phyloP scores from a whole-genome alignment of 2,113 vertebrate genomes.

The Butastur rufipennis region DNA sequence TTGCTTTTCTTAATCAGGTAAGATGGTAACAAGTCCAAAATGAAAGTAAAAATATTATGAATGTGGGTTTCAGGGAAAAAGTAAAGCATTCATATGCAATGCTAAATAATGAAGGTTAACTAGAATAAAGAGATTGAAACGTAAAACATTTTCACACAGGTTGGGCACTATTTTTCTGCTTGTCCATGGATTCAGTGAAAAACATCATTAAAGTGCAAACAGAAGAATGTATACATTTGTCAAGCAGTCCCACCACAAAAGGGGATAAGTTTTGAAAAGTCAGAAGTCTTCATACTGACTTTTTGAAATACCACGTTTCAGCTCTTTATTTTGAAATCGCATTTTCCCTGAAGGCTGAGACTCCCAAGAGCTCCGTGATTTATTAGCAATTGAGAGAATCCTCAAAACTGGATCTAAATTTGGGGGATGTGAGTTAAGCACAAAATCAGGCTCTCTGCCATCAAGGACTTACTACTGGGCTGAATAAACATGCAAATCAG shows the following conservation, averaged over 20 bases:
- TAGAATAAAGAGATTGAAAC: neutral
- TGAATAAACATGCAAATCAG: neutral
- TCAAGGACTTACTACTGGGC: neutral
- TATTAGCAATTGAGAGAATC: neutral
- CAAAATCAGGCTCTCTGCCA: neutral
- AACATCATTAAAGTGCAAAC: neutral
- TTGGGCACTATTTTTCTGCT: neutral
- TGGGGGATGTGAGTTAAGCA: neutral
- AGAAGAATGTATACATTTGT: neutral
- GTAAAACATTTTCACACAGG: neutral
- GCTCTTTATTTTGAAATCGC: neutral
- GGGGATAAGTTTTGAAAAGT: neutral
- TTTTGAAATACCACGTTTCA: neutral
- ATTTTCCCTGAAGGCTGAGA: neutral
- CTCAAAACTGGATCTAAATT: neutral
- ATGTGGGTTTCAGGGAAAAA: neutral
- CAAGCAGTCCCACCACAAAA: neutral
- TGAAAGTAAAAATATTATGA: neutral
- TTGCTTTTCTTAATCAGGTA: neutral
- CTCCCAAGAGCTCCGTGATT: neutral
- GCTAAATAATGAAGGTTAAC: neutral
- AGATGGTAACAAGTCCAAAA: neutral
- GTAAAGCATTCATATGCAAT: neutral
- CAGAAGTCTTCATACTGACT: neutral
- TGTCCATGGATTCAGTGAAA: neutral